Evolutionary conservation across 2,888 invertebrate genomes (phyloP).

Genomic region (Nasonovia ribisnigri): DNA sequence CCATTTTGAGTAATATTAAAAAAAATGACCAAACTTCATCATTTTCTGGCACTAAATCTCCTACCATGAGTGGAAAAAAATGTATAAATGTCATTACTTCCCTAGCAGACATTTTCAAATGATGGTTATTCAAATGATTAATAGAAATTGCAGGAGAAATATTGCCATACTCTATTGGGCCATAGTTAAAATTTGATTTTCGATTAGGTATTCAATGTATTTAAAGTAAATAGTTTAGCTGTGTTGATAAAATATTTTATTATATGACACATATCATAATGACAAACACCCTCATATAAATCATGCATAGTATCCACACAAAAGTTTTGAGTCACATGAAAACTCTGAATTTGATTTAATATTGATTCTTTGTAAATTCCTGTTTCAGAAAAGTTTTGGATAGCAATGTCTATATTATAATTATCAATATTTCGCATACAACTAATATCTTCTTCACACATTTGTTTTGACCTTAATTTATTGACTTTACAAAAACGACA

Average conservation of each 20-base stretch:
- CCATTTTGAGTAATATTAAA: background rate
- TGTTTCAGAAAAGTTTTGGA: background rate
- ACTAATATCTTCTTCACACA: background rate
- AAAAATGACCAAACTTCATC: background rate
- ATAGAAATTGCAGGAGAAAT: background rate
- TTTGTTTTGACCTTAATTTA: too few species aligned
- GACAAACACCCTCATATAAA: background rate
- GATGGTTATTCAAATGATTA: background rate
- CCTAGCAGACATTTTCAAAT: background rate
- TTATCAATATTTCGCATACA: background rate
- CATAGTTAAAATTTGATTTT: slow-evolving; percentile 9
- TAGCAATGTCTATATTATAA: background rate
- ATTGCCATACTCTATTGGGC: background rate
- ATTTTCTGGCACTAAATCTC: background rate
- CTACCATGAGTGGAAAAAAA: background rate
- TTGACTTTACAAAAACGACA: too few species aligned
- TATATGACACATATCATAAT: slow-evolving; percentile 27
- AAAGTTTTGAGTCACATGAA: background rate
- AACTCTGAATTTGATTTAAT: background rate
- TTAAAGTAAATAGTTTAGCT: background rate
- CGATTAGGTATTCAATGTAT: background rate
- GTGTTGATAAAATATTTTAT: background rate
- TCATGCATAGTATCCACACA: slow-evolving; percentile 5
- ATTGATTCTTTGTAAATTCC: background rate
- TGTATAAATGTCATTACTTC: background rate